A percentile compares a stretch with the other conserved stretches of the same genome.
Evolutionary conservation across 2,113 vertebrate species (phyloP).

Genomic region (Cygnus atratus): DNA sequence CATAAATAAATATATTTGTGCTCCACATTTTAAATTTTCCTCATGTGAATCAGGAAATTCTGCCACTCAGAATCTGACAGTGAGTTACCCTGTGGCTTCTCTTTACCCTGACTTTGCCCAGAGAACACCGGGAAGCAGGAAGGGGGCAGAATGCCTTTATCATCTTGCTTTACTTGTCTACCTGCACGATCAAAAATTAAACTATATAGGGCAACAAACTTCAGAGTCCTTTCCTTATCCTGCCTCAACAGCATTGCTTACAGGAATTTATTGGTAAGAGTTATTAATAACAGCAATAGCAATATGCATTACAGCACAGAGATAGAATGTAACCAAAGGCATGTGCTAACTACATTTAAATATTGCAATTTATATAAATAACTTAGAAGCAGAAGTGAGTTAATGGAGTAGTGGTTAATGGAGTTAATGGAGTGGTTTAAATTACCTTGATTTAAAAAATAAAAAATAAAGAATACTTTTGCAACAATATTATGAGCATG

Average conservation of each 20-base stretch:
- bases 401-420: no score
- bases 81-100: neutral
- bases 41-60: neutral
- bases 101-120: neutral
- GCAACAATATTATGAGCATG: neutral
- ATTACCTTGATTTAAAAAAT: neutral
- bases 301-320: neutral
- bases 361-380: neutral
- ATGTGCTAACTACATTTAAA: neutral
- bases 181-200: neutral
- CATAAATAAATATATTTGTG: neutral
- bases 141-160: neutral
- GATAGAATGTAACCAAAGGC: neutral
- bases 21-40: neutral
- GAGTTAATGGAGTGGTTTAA: neutral
- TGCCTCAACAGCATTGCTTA: neutral
- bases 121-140: neutral
- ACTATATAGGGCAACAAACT: neutral
- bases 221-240: neutral
- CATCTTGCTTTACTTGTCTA: neutral
- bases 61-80: neutral
- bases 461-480: neutral
- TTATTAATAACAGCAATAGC: neutral
- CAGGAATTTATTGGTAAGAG: neutral
- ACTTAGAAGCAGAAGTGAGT: neutral